These are phyloP conservation scores for Arenicola marina DNA, from an alignment of 2,888 invertebrate species.

Conservation along the genomic window DNA sequence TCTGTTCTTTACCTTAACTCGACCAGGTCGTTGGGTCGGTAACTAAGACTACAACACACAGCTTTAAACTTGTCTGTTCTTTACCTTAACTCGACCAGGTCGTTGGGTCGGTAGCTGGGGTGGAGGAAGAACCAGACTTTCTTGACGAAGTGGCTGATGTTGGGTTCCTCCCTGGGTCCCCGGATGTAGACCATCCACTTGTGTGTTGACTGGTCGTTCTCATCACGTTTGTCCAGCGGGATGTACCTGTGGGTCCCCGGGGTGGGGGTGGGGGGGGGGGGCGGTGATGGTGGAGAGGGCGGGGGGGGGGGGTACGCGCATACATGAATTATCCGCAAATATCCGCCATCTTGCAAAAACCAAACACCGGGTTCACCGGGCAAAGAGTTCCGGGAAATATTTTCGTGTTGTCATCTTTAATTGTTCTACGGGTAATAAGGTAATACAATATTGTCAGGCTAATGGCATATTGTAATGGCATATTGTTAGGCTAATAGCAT, in stretches of 20 bases:
- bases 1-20: too few relatives aligned
- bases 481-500: too few relatives aligned
- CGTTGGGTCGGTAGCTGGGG: conserved; percentile 85
- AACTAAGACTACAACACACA: conserved; percentile 67
- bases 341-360: neutral
- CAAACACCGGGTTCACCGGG: neutral
- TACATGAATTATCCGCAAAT: neutral
- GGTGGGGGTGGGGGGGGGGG: too few relatives aligned
- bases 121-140: conserved; percentile 82
- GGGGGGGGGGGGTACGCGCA: neutral
- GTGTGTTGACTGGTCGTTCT: conserved; percentile 74
- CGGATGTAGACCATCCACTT: conserved; percentile 90
- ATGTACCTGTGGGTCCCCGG: conserved; percentile 62
- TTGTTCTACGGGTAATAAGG: too few relatives aligned
- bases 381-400: too few relatives aligned
- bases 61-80: conserved; percentile 51
- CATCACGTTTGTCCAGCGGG: conserved; percentile 70
- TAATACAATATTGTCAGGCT: too few relatives aligned
- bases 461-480: too few relatives aligned
- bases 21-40: conserved; percentile 83
- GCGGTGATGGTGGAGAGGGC: too few relatives aligned
- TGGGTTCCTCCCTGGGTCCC: conserved; percentile 69
- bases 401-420: too few relatives aligned
- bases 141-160: conserved; percentile 69
- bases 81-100: conserved; percentile 78